phyloP scores from a whole-genome alignment of 2,888 invertebrate species.

The Gastrophysa polygoni region DNA sequence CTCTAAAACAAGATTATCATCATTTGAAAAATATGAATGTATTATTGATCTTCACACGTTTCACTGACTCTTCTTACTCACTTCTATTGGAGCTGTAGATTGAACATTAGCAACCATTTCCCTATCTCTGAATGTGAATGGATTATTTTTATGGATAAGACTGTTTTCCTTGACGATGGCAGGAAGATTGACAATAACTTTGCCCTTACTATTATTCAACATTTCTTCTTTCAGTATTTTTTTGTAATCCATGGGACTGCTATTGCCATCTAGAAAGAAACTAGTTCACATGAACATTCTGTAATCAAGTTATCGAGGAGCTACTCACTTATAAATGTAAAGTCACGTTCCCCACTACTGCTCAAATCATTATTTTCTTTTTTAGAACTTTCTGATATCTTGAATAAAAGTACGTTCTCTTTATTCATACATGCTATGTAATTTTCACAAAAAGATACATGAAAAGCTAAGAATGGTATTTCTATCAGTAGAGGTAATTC shows the following conservation, averaged over 20 bases:
- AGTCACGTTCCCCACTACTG: conserved; percentile 39
- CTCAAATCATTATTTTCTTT: conserved; percentile 31
- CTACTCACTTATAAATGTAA: conserved; percentile 50
- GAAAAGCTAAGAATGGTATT: conserved; percentile 66
- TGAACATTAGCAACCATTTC: conserved; percentile 59
- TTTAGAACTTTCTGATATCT: conserved; percentile 51
- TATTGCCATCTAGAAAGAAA: conserved; percentile 38
- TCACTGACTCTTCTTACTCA: too few relatives aligned
- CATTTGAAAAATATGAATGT: too few relatives aligned
- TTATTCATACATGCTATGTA: conserved; percentile 69
- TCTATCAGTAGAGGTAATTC: conserved; percentile 69
- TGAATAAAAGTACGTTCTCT: conserved; percentile 68
- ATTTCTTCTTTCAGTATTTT: conserved; percentile 50
- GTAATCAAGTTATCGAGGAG: not conserved
- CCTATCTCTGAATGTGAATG: conserved; percentile 56
- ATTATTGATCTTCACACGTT: too few relatives aligned
- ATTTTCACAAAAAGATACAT: conserved; percentile 70
- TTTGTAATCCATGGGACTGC: conserved; percentile 51
- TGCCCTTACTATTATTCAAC: conserved; percentile 46
- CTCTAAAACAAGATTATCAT: conserved; percentile 39
- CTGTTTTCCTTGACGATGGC: conserved; percentile 56
- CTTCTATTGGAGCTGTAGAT: conserved; percentile 45
- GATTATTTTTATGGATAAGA: conserved; percentile 56
- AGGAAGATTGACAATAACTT: conserved; percentile 56
- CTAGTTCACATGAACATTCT: not conserved